A percentile compares a stretch with the other conserved stretches of the same genome.
Conservation (phyloP, 1,140 invertebrate genomes). For the Arion vulgaris region DNA sequence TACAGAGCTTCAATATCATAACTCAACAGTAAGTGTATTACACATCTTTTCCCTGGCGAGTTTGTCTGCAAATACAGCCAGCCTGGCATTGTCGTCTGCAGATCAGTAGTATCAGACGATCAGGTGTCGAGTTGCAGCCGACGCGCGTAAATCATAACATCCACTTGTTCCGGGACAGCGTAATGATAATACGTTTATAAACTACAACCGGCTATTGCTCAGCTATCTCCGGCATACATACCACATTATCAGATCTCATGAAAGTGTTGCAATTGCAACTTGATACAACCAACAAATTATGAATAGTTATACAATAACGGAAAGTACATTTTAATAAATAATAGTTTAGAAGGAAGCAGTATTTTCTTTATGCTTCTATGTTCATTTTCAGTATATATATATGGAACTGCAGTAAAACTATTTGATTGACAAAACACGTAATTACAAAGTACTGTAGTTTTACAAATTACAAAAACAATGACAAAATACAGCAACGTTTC, state of each 20-base stretch:
- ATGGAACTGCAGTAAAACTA: too few species aligned
- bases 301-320: not conserved
- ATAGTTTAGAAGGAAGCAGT: not conserved
- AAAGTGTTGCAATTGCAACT: not conserved
- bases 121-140: constrained; percentile 10
- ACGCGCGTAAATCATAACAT: constrained; percentile 5
- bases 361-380: too few species aligned
- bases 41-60: not conserved
- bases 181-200: not conserved
- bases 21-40: not conserved
- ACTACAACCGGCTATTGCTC: not conserved
- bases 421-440: too few species aligned
- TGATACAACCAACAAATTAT: not conserved
- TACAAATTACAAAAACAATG: too few species aligned
- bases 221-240: not conserved
- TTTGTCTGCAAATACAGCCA: not conserved
- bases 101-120: constrained; percentile 1
- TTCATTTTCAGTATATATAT: not conserved
- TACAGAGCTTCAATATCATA: not conserved
- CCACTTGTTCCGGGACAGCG: not conserved
- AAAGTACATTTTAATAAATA: not conserved
- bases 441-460: too few species aligned
- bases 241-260: not conserved
- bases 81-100: not conserved
- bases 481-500: too few species aligned